Percentiles rank a stretch among this genome's conserved stretches.
phyloP scores from a whole-genome alignment of 2,113 vertebrate genomes.

The Osmerus eperlanus region DNA sequence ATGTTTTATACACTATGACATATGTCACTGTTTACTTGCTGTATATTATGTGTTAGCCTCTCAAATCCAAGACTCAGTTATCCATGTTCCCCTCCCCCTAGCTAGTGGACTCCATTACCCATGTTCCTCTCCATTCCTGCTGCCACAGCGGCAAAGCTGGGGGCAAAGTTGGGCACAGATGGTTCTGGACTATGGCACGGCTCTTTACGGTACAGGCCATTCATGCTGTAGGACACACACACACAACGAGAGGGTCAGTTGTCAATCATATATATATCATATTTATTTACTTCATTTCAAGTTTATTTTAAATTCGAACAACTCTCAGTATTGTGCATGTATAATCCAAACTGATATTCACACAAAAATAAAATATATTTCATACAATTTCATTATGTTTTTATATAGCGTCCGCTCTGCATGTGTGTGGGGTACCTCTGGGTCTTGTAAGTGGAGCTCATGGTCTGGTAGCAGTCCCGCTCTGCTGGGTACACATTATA shows the following conservation, averaged over 20 bases:
- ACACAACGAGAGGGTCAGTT: not conserved
- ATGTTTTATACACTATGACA: too few relatives aligned
- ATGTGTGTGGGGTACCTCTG: conserved; percentile 55
- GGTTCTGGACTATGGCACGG: conserved; percentile 63
- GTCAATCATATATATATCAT: too few relatives aligned
- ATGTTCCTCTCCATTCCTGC: conserved; percentile 77
- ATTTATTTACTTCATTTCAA: too few relatives aligned
- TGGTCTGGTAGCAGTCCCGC: conserved; percentile 65
- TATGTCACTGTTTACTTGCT: too few relatives aligned
- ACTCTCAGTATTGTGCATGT: too few relatives aligned
- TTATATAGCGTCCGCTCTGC: not conserved
- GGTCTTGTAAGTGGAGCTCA: conserved; percentile 62
- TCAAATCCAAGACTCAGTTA: too few relatives aligned
- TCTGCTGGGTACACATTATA: conserved; percentile 61
- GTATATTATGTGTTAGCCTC: too few relatives aligned
- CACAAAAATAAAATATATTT: conserved; percentile 2
- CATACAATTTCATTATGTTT: not conserved
- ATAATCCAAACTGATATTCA: not conserved
- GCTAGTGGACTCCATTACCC: conserved; percentile 60
- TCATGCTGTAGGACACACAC: not conserved
- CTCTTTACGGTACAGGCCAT: conserved; percentile 64
- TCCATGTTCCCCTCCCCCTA: too few relatives aligned
- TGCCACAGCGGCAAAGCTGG: conserved; percentile 78
- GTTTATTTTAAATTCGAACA: too few relatives aligned
- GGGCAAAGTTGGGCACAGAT: conserved; percentile 60